Conservation (phyloP, 2,888 invertebrate genomes). For the Heliconius cydno region DNA sequence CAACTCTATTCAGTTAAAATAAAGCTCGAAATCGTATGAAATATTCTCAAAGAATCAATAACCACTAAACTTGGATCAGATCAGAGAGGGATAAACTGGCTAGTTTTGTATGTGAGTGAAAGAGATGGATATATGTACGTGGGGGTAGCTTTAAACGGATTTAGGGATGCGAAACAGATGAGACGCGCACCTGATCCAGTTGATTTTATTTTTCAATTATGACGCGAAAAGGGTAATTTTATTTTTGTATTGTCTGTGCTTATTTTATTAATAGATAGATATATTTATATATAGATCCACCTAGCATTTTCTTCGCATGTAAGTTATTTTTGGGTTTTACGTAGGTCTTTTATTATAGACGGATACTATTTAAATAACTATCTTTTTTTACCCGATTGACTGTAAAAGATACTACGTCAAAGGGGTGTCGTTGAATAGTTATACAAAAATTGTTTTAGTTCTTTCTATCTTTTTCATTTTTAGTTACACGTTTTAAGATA, state of each 20-base stretch:
- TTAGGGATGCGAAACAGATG: conserved; percentile 69
- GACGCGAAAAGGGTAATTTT: conserved; percentile 52
- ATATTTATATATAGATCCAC: background rate
- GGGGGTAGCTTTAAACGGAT: conserved; percentile 59
- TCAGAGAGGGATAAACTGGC: conserved; percentile 63
- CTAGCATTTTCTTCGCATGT: background rate
- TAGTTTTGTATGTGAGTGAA: conserved; percentile 55
- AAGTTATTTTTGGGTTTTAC: conserved; percentile 1
- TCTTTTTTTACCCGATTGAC: background rate
- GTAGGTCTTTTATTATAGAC: background rate
- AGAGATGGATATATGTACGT: conserved; percentile 58
- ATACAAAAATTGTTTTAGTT: no score
- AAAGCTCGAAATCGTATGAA: conserved; percentile 57
- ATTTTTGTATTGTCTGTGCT: conserved; percentile 37
- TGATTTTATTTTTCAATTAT: conserved; percentile 78
- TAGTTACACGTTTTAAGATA: no score
- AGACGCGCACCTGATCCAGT: conserved; percentile 74
- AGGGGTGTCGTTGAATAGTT: background rate
- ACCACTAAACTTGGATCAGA: conserved; percentile 75
- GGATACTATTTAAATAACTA: background rate
- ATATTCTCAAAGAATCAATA: conserved; percentile 70
- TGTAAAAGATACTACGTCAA: background rate
- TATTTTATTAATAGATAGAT: background rate
- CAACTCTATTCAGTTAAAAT: conserved; percentile 50
- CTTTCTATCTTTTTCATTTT: no score